Conservation (phyloP, 2,113 vertebrate genomes). For the pig (Sus scrofa) region T2T-Sscrofa CM000813.6:118770001-118770500, state of each 20-base stretch:
- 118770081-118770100: constrained; percentile 24
- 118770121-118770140: constrained; percentile 52
- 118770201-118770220: neutral
- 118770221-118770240: neutral
- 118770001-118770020: constrained; percentile 54
- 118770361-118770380: neutral
- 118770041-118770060: constrained; percentile 70
- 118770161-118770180: neutral
- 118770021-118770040: constrained; percentile 45
- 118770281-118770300: neutral
- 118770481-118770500: constrained; percentile 13
- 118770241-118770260: neutral
- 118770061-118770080: constrained; percentile 65
- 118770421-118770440: constrained; percentile 18
- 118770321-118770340: neutral
- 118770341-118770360: constrained; percentile 39
- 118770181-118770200: neutral
- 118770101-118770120: neutral
- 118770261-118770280: constrained; percentile 13
- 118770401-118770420: neutral
- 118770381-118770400: neutral
- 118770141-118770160: constrained; percentile 10
- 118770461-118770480: neutral
- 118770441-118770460: constrained; percentile 1
- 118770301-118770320: neutral